These are phyloP conservation scores for Amniataba percoides DNA, from an alignment of 2,797 vertebrate species.

Conservation along the genomic window DNA sequence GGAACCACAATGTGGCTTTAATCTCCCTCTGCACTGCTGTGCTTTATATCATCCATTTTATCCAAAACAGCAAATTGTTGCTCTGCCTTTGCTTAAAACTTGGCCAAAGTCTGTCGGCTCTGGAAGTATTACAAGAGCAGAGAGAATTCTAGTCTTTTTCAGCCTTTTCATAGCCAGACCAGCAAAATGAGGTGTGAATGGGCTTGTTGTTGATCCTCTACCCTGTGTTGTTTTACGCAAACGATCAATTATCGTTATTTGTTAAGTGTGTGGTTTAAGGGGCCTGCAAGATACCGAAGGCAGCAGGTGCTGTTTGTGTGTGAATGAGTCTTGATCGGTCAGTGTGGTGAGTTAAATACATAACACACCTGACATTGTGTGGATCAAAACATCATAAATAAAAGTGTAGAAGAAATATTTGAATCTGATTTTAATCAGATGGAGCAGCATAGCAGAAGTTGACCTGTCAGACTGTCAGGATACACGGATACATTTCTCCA, in stretches of 20 bases:
- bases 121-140: constrained; percentile 26
- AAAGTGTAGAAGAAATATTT: not conserved
- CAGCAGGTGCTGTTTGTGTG: constrained; percentile 33
- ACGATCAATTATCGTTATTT: constrained; percentile 43
- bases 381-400: not conserved
- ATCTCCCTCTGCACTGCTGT: constrained; percentile 32
- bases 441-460: constrained; percentile 23
- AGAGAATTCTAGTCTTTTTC: not conserved
- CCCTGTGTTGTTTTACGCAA: constrained; percentile 33
- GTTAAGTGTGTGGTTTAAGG: constrained; percentile 44
- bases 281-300: constrained; percentile 11
- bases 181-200: constrained; percentile 44
- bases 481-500: not conserved
- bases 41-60: constrained; percentile 29
- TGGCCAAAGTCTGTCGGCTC: constrained; percentile 3
- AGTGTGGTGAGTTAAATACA: not conserved
- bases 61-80: constrained; percentile 29
- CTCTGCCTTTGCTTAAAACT: constrained; percentile 44
- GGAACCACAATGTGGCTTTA: constrained; percentile 46
- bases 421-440: not conserved
- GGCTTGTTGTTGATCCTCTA: constrained; percentile 30
- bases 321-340: not conserved
- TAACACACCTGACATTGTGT: not conserved
- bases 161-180: constrained; percentile 8
- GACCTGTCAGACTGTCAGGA: constrained; percentile 34